Evolutionary conservation across 2,797 vertebrate genomes (phyloP).

Genomic region (Threskiornis aethiopicus): DNA sequence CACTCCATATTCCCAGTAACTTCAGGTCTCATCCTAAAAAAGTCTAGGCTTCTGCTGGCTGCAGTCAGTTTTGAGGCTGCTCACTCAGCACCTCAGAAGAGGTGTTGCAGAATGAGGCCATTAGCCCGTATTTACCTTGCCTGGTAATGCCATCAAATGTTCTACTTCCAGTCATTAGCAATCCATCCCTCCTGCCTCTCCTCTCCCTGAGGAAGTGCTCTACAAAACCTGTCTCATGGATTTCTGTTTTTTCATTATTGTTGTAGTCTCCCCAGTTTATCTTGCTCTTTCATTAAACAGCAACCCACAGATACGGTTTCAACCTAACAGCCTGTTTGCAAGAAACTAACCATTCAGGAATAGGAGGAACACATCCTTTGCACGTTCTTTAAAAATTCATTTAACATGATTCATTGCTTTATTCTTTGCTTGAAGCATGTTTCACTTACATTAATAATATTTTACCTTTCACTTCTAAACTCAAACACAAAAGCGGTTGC

Average conservation of each 20-base stretch:
- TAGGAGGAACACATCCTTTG: conserved; percentile 14
- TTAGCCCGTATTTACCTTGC: background rate
- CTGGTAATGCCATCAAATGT: conserved; percentile 52
- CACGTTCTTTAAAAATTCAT: conserved; percentile 47
- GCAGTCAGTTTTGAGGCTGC: background rate
- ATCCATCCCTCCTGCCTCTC: conserved; percentile 28
- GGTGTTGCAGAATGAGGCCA: conserved; percentile 30
- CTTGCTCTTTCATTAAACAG: conserved; percentile 58
- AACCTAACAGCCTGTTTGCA: conserved; percentile 22
- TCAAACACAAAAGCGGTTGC: background rate
- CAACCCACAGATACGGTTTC: conserved; percentile 42
- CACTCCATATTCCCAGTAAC: background rate
- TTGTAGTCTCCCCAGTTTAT: conserved; percentile 41
- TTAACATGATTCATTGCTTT: conserved; percentile 19
- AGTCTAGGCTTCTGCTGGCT: background rate
- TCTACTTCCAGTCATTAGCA: conserved; percentile 32
- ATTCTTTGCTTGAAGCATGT: conserved; percentile 39
- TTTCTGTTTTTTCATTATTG: conserved; percentile 57
- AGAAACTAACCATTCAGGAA: conserved; percentile 18
- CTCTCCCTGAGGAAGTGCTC: conserved; percentile 43
- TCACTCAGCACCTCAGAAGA: conserved; percentile 20
- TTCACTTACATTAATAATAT: conserved; percentile 70
- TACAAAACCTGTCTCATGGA: background rate
- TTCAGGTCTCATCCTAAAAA: background rate
- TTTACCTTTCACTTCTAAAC: conserved; percentile 40